Conservation (phyloP, 2,797 vertebrate genomes). For the Helostoma temminkii region DNA sequence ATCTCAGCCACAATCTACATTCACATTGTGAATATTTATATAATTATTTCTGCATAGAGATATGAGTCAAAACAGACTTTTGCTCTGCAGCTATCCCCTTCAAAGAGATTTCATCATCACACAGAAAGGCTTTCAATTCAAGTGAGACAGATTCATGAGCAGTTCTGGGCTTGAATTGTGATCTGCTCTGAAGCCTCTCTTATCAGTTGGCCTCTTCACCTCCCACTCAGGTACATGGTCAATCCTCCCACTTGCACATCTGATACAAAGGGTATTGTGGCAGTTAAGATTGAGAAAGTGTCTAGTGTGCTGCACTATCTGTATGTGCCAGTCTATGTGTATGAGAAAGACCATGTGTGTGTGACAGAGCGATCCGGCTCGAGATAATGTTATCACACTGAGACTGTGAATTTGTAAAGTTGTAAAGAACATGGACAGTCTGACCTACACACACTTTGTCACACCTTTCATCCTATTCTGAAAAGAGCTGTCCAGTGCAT, state of each 20-base stretch:
- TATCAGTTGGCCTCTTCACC: slow-evolving; percentile 26
- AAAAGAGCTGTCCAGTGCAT: neutral
- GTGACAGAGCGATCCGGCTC: neutral
- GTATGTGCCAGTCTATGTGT: neutral
- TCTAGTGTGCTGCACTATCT: neutral
- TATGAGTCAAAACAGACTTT: neutral
- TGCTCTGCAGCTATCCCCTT: neutral
- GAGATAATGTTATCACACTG: slow-evolving; percentile 15
- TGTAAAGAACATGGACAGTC: slow-evolving; percentile 16
- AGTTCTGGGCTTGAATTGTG: neutral
- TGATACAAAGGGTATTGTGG: slow-evolving; percentile 12
- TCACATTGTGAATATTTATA: neutral
- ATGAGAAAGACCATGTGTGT: neutral
- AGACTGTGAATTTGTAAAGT: slow-evolving; percentile 11
- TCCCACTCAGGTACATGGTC: slow-evolving; percentile 40
- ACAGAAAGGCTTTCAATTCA: slow-evolving; percentile 10
- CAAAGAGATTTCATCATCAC: neutral
- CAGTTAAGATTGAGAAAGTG: slow-evolving; percentile 19
- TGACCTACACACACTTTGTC: slow-evolving; percentile 1
- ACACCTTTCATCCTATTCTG: slow-evolving; percentile 12
- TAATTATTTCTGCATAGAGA: neutral
- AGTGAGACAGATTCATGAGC: neutral
- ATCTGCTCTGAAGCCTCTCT: slow-evolving; percentile 9
- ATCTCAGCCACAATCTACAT: neutral
- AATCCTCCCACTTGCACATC: slow-evolving; percentile 6